phyloP scores from a whole-genome alignment of 2,797 vertebrate species.

The Gambelia wislizenii region DNA sequence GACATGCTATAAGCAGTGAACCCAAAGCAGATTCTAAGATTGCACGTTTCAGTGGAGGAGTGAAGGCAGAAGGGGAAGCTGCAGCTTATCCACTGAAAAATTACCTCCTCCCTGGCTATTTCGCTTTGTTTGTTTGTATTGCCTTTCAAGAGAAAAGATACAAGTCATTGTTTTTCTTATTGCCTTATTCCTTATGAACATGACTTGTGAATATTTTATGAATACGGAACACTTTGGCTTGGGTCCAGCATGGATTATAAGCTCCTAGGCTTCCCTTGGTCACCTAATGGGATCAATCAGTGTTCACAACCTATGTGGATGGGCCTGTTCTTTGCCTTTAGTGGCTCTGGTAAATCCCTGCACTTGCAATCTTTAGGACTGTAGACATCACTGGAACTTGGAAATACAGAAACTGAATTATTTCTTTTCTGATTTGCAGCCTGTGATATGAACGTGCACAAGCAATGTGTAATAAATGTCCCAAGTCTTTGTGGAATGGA shows the following conservation, averaged over 20 bases:
- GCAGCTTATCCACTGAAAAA: not conserved
- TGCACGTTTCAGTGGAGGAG: not conserved
- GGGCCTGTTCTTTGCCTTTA: not conserved
- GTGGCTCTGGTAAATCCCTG: not conserved
- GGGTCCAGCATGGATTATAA: not conserved
- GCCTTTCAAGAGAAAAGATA: not conserved
- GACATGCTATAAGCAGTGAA: not conserved
- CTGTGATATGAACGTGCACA: conserved; percentile 99
- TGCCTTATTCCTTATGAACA: no score
- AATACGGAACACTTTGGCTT: not conserved
- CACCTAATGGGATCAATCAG: not conserved
- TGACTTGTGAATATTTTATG: no score
- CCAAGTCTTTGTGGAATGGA: conserved; percentile 97
- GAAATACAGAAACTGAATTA: conserved; percentile 32
- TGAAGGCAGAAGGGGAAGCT: not conserved
- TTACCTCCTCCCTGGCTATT: not conserved
- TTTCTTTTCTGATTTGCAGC: conserved; percentile 78
- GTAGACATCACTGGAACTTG: not conserved
- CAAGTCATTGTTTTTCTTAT: not conserved
- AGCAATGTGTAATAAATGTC: conserved; percentile 96
- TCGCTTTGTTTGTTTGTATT: not conserved
- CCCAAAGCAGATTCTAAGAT: not conserved
- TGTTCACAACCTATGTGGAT: not conserved
- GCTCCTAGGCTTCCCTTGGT: not conserved
- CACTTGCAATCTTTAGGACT: not conserved